These are phyloP conservation scores for Sus cebifrons DNA, from an alignment of 2,797 vertebrate genomes.

Conservation along the genomic window DNA sequence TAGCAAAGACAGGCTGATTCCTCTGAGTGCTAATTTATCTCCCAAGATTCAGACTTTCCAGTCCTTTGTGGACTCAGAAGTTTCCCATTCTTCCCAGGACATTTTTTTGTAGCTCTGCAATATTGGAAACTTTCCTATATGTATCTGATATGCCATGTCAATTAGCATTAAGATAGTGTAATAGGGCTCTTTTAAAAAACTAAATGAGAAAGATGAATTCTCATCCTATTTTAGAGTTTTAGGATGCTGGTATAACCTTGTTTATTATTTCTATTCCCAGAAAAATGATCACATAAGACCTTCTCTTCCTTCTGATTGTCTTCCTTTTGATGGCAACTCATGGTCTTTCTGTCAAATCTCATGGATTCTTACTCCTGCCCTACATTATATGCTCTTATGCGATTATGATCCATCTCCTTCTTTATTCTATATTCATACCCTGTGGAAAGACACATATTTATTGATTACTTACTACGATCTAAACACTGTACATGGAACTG, in stretches of 20 bases:
- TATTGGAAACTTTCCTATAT: not conserved
- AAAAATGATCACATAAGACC: constrained; percentile 5
- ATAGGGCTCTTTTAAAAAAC: not conserved
- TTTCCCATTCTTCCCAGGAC: not conserved
- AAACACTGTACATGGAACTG: not conserved
- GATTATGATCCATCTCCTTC: not conserved
- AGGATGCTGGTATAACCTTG: not conserved
- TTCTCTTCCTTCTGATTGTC: not conserved
- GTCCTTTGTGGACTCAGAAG: not conserved
- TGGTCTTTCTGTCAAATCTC: not conserved
- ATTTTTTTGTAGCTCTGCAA: not conserved
- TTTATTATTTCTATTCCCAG: constrained; percentile 32
- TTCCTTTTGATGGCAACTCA: not conserved
- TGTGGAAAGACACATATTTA: not conserved
- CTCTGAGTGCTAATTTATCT: not conserved
- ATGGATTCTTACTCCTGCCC: not conserved
- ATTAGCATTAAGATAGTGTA: not conserved
- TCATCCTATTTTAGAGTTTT: constrained; percentile 9
- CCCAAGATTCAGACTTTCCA: not conserved
- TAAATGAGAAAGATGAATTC: not conserved
- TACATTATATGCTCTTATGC: not conserved
- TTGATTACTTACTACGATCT: constrained; percentile 1
- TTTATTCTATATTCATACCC: not conserved
- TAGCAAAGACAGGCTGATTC: not conserved
- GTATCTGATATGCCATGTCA: not conserved